Evolutionary conservation across 2,888 invertebrate species (phyloP).

Genomic region (Physocephala rufipes): DNA sequence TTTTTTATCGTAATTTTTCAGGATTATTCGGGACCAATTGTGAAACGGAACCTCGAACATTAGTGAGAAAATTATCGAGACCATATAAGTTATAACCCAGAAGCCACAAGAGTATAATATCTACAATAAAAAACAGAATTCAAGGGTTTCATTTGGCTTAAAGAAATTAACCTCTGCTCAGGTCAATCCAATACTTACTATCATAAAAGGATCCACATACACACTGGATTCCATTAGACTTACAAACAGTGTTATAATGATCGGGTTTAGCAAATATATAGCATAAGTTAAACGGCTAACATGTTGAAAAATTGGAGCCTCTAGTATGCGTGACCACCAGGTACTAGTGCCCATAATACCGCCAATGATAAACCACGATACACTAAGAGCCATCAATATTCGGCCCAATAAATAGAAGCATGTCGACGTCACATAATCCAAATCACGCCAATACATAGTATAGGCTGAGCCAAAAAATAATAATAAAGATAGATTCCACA

Average conservation of each 20-base stretch:
- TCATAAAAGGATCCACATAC: constrained; percentile 57
- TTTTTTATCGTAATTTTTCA: constrained; percentile 39
- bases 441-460: constrained; percentile 58
- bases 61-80: constrained; percentile 57
- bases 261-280: constrained; percentile 70
- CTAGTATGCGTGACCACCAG: constrained; percentile 60
- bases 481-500: constrained; percentile 56
- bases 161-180: not conserved
- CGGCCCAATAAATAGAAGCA: constrained; percentile 67
- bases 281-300: constrained; percentile 69
- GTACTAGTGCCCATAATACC: constrained; percentile 68
- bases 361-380: constrained; percentile 69
- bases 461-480: constrained; percentile 57
- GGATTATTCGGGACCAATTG: constrained; percentile 54
- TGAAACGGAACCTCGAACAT: constrained; percentile 59
- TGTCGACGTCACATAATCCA: constrained; percentile 66
- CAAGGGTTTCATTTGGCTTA: not conserved
- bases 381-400: constrained; percentile 64
- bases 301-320: constrained; percentile 58
- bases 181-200: constrained; percentile 49
- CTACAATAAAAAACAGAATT: constrained; percentile 41
- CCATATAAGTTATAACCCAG: constrained; percentile 55
- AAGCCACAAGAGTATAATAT: constrained; percentile 57
- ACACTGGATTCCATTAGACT: constrained; percentile 57
- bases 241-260: constrained; percentile 67